Evolutionary conservation across 1,140 invertebrate genomes (phyloP).

Genomic region (Zophobas atratus): DNA sequence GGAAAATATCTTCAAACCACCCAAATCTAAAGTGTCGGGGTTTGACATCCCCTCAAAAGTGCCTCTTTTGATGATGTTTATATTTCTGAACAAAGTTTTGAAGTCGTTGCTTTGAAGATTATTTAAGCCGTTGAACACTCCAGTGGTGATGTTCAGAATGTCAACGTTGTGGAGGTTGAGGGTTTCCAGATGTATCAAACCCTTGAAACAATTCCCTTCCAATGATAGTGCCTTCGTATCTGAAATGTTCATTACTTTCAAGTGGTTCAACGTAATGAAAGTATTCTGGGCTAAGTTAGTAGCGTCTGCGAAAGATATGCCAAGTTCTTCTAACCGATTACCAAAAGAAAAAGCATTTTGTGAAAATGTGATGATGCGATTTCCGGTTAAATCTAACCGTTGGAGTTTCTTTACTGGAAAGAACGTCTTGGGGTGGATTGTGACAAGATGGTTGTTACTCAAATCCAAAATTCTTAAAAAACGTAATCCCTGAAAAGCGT

Average conservation of each 20-base stretch:
- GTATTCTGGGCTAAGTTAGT: background rate
- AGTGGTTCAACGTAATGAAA: slow-evolving; percentile 1
- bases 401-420: background rate
- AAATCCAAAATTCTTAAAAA: background rate
- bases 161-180: background rate
- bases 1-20: background rate
- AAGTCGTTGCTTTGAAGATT: background rate
- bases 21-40: slow-evolving; percentile 23
- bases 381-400: background rate
- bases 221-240: background rate
- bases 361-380: background rate
- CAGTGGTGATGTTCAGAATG: background rate
- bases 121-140: slow-evolving; percentile 1
- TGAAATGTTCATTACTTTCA: slow-evolving; percentile 1
- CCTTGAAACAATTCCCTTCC: slow-evolving; percentile 10
- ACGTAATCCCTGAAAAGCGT: background rate
- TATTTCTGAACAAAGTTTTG: background rate
- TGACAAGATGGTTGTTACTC: slow-evolving; percentile 18
- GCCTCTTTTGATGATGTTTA: slow-evolving; percentile 17
- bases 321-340: background rate
- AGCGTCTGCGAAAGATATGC: background rate
- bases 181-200: slow-evolving; percentile 2
- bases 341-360: slow-evolving; percentile 8
- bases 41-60: slow-evolving; percentile 36
- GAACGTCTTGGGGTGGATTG: background rate